phyloP scores from a whole-genome alignment of 2,113 vertebrate genomes.

The Carassius auratus region DNA sequence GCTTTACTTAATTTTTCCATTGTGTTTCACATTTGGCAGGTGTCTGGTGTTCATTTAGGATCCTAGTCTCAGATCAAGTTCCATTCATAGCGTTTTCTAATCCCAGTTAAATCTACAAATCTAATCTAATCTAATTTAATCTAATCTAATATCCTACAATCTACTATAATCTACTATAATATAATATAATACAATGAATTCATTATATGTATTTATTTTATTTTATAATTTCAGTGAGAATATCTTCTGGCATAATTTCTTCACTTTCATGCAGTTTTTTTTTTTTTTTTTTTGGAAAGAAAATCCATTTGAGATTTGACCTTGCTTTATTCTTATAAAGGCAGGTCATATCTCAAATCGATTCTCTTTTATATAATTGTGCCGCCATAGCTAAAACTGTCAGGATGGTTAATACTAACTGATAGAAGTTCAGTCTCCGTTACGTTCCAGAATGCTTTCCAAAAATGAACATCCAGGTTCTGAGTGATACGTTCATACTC shows the following conservation, averaged over 20 bases:
- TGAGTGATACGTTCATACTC: slow-evolving; percentile 91
- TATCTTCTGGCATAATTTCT: background rate
- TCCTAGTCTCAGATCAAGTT: too few species aligned
- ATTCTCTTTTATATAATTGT: background rate
- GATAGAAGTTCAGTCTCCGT: slow-evolving; percentile 87
- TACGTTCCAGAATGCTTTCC: slow-evolving; percentile 92
- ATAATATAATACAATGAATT: background rate
- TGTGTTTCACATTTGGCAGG: background rate
- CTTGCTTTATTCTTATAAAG: too few species aligned
- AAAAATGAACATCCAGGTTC: slow-evolving; percentile 90
- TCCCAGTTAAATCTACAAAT: background rate
- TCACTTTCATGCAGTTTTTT: background rate
- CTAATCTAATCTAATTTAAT: too few species aligned
- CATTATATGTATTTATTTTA: too few species aligned
- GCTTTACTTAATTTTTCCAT: too few species aligned
- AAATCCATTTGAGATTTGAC: too few species aligned
- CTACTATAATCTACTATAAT: background rate
- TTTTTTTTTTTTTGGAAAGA: background rate
- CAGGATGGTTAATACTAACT: slow-evolving; percentile 66
- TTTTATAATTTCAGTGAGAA: background rate
- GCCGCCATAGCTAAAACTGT: background rate
- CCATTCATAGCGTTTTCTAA: background rate
- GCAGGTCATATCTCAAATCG: background rate
- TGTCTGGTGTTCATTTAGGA: background rate
- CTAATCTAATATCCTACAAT: background rate